These are phyloP conservation scores for Beroe forskalii DNA, from an alignment of 37 sponge, comb jelly and placozoan genomes.

Conservation along the genomic window DNA sequence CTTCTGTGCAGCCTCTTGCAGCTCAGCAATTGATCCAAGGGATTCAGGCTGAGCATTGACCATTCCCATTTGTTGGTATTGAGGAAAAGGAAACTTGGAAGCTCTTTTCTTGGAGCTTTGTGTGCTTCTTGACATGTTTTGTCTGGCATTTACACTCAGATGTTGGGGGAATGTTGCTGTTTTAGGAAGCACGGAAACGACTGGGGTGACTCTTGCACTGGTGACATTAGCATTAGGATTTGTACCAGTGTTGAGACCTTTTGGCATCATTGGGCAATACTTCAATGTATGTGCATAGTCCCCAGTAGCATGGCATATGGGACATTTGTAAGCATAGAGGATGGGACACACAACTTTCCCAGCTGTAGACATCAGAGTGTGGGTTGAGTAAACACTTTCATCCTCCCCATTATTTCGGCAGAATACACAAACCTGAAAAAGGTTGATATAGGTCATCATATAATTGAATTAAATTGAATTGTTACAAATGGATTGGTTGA, in stretches of 20 bases:
- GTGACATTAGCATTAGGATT: background rate
- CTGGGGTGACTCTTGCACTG: background rate
- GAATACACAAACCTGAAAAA: constrained; percentile 48
- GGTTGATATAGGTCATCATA: too few species aligned
- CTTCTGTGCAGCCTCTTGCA: constrained; percentile 48
- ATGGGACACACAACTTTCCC: constrained; percentile 47
- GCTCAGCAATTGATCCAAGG: background rate
- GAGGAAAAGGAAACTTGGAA: background rate
- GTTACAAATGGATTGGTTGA: too few species aligned
- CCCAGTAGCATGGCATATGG: constrained; percentile 41
- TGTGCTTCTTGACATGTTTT: background rate
- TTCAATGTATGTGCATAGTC: constrained; percentile 56
- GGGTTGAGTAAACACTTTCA: constrained; percentile 27
- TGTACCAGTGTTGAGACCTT: constrained; percentile 2
- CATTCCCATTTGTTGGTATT: background rate
- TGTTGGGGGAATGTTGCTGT: constrained; percentile 51
- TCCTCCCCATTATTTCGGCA: constrained; percentile 55
- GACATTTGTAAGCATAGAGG: constrained; percentile 53
- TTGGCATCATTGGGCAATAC: constrained; percentile 56
- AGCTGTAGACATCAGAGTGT: constrained; percentile 51
- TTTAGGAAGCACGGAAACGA: background rate
- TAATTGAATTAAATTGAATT: too few species aligned
- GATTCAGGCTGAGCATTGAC: background rate
- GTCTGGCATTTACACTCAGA: background rate
- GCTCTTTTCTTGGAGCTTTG: background rate